Percentiles rank a stretch among this genome's conserved stretches.
Evolutionary conservation across 2,888 invertebrate species (phyloP).

Genomic region (Phrixothrix hirtus): DNA sequence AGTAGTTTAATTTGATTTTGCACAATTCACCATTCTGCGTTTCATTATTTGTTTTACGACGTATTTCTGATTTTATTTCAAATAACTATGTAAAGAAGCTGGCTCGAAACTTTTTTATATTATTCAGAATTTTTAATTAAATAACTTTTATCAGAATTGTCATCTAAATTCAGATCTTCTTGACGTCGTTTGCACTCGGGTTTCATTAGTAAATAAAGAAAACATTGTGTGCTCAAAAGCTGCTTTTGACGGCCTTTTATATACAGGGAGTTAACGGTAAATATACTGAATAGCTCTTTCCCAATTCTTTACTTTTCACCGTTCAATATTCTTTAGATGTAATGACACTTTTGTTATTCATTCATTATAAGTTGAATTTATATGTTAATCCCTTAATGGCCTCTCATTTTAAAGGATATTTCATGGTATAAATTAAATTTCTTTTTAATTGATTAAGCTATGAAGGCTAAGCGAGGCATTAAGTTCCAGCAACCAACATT

Average conservation of each 20-base stretch:
- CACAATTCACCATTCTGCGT: conserved; percentile 35
- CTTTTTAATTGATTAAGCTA: too few species aligned
- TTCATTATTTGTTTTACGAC: conserved; percentile 29
- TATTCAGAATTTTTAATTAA: conserved; percentile 20
- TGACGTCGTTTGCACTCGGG: not conserved
- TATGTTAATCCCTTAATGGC: too few species aligned
- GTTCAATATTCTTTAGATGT: too few species aligned
- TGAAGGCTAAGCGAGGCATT: too few species aligned
- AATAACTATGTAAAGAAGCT: conserved; percentile 4
- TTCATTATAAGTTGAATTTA: too few species aligned
- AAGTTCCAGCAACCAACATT: too few species aligned
- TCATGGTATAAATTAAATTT: too few species aligned
- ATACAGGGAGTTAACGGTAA: too few species aligned
- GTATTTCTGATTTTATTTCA: conserved; percentile 10
- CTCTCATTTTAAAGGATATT: too few species aligned
- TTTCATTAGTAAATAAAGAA: not conserved
- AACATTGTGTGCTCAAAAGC: not conserved
- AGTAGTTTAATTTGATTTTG: conserved; percentile 42
- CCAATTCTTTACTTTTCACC: too few species aligned
- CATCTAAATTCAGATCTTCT: conserved; percentile 12
- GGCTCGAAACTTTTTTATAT: conserved; percentile 13
- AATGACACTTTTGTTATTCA: too few species aligned
- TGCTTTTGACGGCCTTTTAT: not conserved
- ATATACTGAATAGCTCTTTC: too few species aligned
- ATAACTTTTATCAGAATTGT: conserved; percentile 16